Evolutionary conservation across 1,140 invertebrate genomes (phyloP), one percentile per base, ranked within the genome.

Genomic region (Lasioglossum albipes): DNA sequence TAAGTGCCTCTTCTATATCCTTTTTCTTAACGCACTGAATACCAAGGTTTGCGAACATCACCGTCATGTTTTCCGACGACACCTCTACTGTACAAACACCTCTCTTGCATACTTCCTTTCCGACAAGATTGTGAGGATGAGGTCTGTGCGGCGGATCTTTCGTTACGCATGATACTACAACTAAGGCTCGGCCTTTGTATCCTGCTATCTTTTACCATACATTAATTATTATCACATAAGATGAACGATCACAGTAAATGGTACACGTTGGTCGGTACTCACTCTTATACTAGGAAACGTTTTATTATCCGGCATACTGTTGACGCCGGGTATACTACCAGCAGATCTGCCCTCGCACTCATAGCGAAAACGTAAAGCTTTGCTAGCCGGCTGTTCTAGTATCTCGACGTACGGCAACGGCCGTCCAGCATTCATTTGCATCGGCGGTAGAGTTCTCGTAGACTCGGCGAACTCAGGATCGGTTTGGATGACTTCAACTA

Each of bases 1-100:
- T 95, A 0, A 99, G 94, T 12, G 97, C 96, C 20, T 96, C 96
- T 84, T 98, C 97, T 59, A 99, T 97, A 89, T 99, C 98, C 90
- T 97, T 97, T 85, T 97, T 97, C 93, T 99, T 99, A 2, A 99
- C 98, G 94, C 98, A 99, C 89, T 99, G 98, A 85, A 99, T 99
- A 10, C 98, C 98, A 82, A 99, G 94, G 94, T 98, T 98, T 69
- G 96, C 96, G 90, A 99, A 99, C 54, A 95, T 95, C 20, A 96
- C 95, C 7, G 95, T 94, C 96, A 97, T 97, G 52, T 95, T 96
- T 74, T 97, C 97, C 13, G 94, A 94, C 70, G 95, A 94, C 54
- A 99, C 95, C 92, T 96, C 95, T 73, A 98, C 93, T 0, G 97
- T 98, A 93, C 98, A 99, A 52, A 99, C 97, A 54, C 98, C 98